Evolutionary conservation across 2,797 vertebrate species (phyloP).

Genomic region (Hydrocynus forskahlii): DNA sequence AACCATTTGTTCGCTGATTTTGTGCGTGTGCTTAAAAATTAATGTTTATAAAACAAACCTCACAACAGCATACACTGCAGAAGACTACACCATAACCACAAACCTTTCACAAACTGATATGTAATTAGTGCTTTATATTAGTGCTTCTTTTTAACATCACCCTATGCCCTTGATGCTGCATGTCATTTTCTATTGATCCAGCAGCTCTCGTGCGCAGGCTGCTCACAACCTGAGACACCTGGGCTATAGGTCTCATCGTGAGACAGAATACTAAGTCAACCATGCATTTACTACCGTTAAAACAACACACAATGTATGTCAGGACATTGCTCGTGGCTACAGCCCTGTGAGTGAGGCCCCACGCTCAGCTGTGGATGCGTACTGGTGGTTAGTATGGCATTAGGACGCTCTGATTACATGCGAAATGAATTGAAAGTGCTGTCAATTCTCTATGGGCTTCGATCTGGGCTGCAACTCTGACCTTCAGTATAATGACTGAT

Average conservation of each 20-base stretch:
- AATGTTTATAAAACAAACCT: neutral
- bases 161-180: conserved; percentile 7
- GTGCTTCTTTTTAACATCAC: neutral
- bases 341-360: neutral
- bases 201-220: neutral
- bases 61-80: neutral
- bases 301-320: neutral
- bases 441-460: conserved; percentile 6
- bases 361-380: neutral
- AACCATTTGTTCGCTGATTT: neutral
- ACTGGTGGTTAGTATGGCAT: conserved; percentile 5
- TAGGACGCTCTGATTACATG: neutral
- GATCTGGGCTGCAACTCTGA: conserved; percentile 47
- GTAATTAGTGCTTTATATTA: neutral
- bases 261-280: neutral
- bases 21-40: neutral
- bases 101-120: neutral
- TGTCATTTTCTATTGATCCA: neutral
- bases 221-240: conserved; percentile 11
- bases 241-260: neutral
- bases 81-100: neutral
- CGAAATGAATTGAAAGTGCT: neutral
- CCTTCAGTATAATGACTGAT: conserved; percentile 55
- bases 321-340: neutral
- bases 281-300: neutral